Base-by-base conservation (phyloP, 2,888 invertebrate genomes). In the Caenorhabditis sulstoni region DNA sequence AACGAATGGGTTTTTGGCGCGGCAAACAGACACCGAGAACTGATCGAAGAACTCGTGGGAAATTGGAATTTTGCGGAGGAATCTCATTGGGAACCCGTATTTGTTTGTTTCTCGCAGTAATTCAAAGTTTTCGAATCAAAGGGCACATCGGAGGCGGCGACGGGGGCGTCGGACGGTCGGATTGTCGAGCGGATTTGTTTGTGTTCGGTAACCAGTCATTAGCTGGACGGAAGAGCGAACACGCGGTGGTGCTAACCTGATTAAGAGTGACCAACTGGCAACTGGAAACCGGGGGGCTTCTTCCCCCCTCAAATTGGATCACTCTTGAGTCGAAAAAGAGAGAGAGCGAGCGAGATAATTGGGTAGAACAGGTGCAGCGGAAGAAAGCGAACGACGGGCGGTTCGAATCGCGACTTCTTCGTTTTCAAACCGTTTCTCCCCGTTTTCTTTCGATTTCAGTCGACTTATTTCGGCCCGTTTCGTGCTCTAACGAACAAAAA, bases 201-300 rank as follows among this genome's bases (percentile, higher is more conserved):
- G 62, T 71, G 59, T 62, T 62, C 70, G 71, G 71, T 71, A 71
- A 71, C 71, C 53, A 71, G 71, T 71, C 71, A 71, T 71, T 71
- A 71, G 71, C 41, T 11, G 11, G 41, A 52, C 50, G 39, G 68
- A n/a, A n/a, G n/a, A n/a, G n/a, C n/a, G n/a, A n/a, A n/a, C n/a
- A n/a, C n/a, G n/a, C 37, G 35, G 55, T 66, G 47, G 45, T 45
- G 68, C 11, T 41, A 41, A 41, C 41, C 41, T 41, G 41, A 41
- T 41, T 41, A 41, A 41, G 12, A 14, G 41, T 41, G 12, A 16
- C 16, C 57, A 35, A 45, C 39, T 18, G 44, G 29, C 50, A 12
- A 11, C 44, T 23, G 1, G n/a, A n/a, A n/a, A n/a, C n/a, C n/a
- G n/a, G n/a, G n/a, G 44, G 16, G 44, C 68, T 35, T 47, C 45